Base-by-base conservation (phyloP, 2,888 invertebrate species). In the Drosophila neonasuta region DNA sequence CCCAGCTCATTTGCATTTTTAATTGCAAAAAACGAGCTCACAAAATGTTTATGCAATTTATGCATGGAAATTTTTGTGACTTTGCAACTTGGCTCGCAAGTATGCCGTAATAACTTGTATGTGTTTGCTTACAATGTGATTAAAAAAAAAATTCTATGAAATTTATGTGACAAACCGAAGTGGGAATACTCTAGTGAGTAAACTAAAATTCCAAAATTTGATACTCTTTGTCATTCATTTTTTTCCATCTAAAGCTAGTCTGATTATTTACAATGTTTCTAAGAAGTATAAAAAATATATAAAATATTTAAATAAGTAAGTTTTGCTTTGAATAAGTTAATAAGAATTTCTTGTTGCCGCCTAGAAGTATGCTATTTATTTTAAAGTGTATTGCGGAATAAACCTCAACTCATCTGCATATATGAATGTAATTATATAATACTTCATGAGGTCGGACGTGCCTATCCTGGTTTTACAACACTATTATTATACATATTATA, bases 1-100 rank as follows among this genome's bases (percentile, higher is more conserved):
- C n/a, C n/a, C 32, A 39, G 30, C 51, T 66, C 11, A 66, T 76
- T 74, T 76, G 42, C 55, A 66, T 62, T 30, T 62, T 50, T 36
- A 75, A 66, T 57, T 71, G 52, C 45, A 30, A 45, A 45, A 44
- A 29, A 36, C 17, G 41, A 59, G 55, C 44, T 6, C 24, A 36
- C 32, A 59, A 46, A 46, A 54, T 59, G 15, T 59, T 1, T 24
- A 17, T 48, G 36, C n/a, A 56, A 50, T 50, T 39, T 57, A 54
- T 54, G 42, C 30, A 42, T 20, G 49, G 10, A 11, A 50, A 65
- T 46, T 42, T 41, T 49, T 24, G 36, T 36, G 45, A 34, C 45
- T 64, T 64, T 46, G 29, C 20, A 17, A 11, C 11, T 34, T 34
- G 20, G 9, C 15, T 13, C 7, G 6, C 29, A 41, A 52, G 15